phyloP scores from a whole-genome alignment of 2,888 invertebrate genomes.

The Dynastes maya region DNA sequence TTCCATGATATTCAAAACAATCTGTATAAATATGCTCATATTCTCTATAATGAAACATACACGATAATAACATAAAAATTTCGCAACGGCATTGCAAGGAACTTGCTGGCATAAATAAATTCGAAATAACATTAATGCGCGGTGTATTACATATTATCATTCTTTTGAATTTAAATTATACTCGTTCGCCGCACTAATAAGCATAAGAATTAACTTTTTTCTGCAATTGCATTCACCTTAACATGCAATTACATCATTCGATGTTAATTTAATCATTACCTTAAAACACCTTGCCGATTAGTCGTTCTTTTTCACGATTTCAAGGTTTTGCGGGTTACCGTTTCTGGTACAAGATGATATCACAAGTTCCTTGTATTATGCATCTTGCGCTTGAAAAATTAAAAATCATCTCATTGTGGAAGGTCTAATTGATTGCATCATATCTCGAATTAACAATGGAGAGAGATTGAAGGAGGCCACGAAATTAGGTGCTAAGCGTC shows the following conservation, averaged over 20 bases:
- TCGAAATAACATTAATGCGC: slow-evolving; percentile 20
- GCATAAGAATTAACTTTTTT: slow-evolving; percentile 6
- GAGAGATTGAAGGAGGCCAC: background rate
- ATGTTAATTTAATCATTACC: slow-evolving; percentile 24
- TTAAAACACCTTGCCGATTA: slow-evolving; percentile 13
- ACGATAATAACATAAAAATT: background rate
- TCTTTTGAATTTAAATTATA: too few species aligned
- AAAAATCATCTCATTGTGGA: slow-evolving; percentile 8
- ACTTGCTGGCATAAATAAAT: background rate
- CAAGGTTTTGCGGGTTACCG: slow-evolving; percentile 21
- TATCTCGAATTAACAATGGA: slow-evolving; percentile 11
- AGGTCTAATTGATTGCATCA: slow-evolving; percentile 32
- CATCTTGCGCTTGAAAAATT: slow-evolving; percentile 21
- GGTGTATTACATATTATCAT: background rate
- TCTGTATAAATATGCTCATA: background rate
- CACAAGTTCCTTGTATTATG: background rate
- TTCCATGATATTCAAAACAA: too few species aligned
- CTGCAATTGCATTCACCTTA: slow-evolving; percentile 11
- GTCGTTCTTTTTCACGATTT: background rate
- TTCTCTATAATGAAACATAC: background rate
- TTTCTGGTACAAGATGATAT: slow-evolving; percentile 6
- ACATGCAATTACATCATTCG: slow-evolving; percentile 29
- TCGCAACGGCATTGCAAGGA: slow-evolving; percentile 21
- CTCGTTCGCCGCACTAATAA: background rate
- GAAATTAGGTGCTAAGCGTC: background rate